These are phyloP conservation scores for Atta colombica DNA, from an alignment of 1,140 invertebrate genomes.

Conservation along the genomic window DNA sequence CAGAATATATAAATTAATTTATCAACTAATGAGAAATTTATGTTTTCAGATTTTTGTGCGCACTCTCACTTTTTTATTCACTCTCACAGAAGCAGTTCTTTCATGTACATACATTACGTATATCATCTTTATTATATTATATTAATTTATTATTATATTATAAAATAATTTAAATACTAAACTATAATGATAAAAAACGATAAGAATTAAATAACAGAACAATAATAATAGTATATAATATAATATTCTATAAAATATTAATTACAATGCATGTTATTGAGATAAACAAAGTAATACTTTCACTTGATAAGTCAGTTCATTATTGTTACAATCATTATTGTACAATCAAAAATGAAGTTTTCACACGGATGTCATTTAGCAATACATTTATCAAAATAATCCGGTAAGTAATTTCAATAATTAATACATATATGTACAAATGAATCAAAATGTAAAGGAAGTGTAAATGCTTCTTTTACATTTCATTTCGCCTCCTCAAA, in stretches of 20 bases:
- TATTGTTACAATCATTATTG: no score
- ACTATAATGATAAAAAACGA: background rate
- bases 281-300: background rate
- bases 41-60: constrained; percentile 12
- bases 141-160: background rate
- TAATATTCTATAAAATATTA: background rate
- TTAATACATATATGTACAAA: background rate
- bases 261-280: background rate
- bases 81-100: constrained; percentile 38
- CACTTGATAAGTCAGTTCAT: background rate
- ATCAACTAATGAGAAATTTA: background rate
- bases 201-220: background rate
- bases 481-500: no score
- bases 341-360: background rate
- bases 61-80: constrained; percentile 55
- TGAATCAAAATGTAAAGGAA: no score
- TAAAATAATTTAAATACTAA: background rate
- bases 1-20: constrained; percentile 4
- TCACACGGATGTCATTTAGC: background rate
- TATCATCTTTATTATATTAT: background rate
- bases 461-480: no score
- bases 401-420: background rate
- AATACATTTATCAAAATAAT: background rate
- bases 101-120: no score
- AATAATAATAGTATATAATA: constrained; percentile 1